Evolutionary conservation across 2,113 vertebrate genomes (phyloP), one percentile per base, ranked within the genome.

Genomic region (Chaetodon auriga): DNA sequence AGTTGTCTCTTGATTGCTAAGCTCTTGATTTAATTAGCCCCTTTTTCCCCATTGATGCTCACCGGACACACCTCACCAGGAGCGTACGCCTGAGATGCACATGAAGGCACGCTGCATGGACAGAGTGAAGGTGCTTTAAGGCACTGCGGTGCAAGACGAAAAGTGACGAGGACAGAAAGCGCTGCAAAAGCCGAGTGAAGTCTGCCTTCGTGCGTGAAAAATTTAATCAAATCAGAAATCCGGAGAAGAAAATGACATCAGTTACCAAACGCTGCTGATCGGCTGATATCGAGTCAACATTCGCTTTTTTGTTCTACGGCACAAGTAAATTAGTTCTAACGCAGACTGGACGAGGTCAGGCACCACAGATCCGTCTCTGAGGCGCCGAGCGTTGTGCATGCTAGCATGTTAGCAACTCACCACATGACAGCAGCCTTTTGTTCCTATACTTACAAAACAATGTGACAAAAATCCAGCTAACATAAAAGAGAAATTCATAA

Each of bases 1-100:
- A 19, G 46, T 19, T 10, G 19, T 65, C 51, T 48, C 10, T 21
- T 16, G 6, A 60, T 61, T 8, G 30, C 8, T 66, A 18, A 53
- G 48, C 12, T 7, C n/a, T 57, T 35, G 1, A 49, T 70, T 43
- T 16, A 54, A 9, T 49, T 1, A 8, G 19, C 48, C 63, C 58
- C 35, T 14, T 51, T 51, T 68, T 23, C 18, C 30, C 36, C 45
- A 48, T 0, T 21, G 60, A 68, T n/a, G 25, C 49, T 65, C 1
- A 43, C 11, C 1, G 9, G 30, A 68, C 76, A 58, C 5, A 61
- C 78, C 46, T 5, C 11, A 25, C n/a, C 14, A 63, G 23, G 13
- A 74, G 45, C 4, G 7, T 25, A 76, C 78, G 85, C 81, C 85
- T 87, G 89, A 88, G 79, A 88, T 19, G 15, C 18, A 23, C 54